Conservation (phyloP, 1,140 invertebrate species). For the Pteromalus puparum region DNA sequence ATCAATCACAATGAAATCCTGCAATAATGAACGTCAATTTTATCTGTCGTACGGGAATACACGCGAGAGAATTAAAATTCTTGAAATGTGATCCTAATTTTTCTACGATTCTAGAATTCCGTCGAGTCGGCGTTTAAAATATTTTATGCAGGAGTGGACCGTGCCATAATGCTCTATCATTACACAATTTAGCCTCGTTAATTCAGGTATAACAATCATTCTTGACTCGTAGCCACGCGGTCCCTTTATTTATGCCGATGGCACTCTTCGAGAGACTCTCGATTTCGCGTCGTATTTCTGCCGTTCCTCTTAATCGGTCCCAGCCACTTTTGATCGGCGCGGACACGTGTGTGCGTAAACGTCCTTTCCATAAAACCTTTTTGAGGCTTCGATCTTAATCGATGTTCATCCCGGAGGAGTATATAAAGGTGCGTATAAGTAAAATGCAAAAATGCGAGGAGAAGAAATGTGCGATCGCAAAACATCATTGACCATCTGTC, state of each 20-base stretch:
- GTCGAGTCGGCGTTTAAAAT: conserved; percentile 33
- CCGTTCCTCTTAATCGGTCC: conserved; percentile 24
- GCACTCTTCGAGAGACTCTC: not conserved
- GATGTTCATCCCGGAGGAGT: conserved; percentile 27
- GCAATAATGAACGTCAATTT: conserved; percentile 7
- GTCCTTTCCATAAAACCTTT: conserved; percentile 46
- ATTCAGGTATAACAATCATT: conserved; percentile 53
- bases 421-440: not conserved
- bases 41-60: conserved; percentile 7
- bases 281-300: conserved; percentile 16
- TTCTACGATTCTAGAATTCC: conserved; percentile 25
- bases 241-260: conserved; percentile 19
- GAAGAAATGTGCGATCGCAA: not conserved
- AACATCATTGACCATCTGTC: conserved; percentile 43
- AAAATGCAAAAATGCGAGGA: conserved; percentile 33
- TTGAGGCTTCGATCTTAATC: conserved; percentile 48
- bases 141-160: conserved; percentile 33
- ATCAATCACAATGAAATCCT: not conserved
- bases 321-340: conserved; percentile 18
- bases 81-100: conserved; percentile 22
- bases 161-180: conserved; percentile 49
- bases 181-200: conserved; percentile 52
- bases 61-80: conserved; percentile 11
- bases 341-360: not conserved
- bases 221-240: conserved; percentile 19